Base-by-base conservation (phyloP, 2,888 invertebrate species). In the Drosophila rubida region DNA sequence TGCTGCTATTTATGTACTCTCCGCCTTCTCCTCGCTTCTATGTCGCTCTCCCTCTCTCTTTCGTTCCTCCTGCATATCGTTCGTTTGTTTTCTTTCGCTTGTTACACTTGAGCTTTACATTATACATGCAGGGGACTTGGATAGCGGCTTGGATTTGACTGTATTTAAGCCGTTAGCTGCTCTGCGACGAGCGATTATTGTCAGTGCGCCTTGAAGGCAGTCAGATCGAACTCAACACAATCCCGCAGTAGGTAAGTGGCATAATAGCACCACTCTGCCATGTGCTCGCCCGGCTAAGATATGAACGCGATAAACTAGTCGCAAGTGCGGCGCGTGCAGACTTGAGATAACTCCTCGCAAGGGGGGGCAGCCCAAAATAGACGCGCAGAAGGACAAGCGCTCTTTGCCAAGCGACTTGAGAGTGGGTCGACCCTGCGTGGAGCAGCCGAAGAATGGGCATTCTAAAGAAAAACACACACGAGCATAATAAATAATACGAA, bases 1-100 rank as follows among this genome's bases (percentile, higher is more conserved):
- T n/a, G 11, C 13, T 57, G 13, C n/a, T 45, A 39, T 32, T 32
- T 32, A 32, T 32, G 32, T 32, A 32, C 32, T 32, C 32, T 32
- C n/a, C 4, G 32, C 3, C 19, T 19, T 19, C 19, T 2, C 19
- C 3, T 19, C 19, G 1, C 19, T 19, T 19, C 19, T 19, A 19
- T 19, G 19, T 19, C 19, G 1, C 19, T 19, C 19, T 19, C 19
- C 3, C 19, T 27, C 27, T 9, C 7, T 25, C 25, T 7, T 6
- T 9, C 27, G 8, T 32, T 32, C 32, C 32, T 32, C 11, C 32
- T 32, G n/a, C 32, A n/a, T 32, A 32, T n/a, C 32, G 32, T 32
- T 32, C n/a, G 32, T 32, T 32, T 32, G 32, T 32, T 32, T n/a
- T 32, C 32, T 4, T 32, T 32, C n/a, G n/a, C n/a, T n/a, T n/a